A percentile compares a stretch with the other conserved stretches of the same genome.
These are phyloP conservation scores for Mastomys coucha DNA, from an alignment of 2,113 vertebrate species.

Conservation along the genomic window DNA sequence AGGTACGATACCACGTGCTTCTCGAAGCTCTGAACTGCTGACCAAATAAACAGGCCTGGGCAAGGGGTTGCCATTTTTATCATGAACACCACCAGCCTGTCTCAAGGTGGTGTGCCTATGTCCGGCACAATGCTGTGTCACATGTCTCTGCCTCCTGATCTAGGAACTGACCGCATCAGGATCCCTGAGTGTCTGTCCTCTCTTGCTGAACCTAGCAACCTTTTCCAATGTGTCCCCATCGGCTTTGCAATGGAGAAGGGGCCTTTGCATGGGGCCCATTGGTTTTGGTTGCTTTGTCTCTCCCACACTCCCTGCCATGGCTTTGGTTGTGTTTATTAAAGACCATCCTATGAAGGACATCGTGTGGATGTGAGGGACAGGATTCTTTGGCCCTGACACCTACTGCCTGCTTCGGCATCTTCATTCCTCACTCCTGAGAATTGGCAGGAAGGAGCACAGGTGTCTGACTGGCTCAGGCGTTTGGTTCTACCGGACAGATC, in stretches of 20 bases:
- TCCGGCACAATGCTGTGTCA: not conserved
- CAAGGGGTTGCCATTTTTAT: not conserved
- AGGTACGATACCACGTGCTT: not conserved
- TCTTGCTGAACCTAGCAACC: not conserved
- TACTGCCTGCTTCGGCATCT: too few species aligned
- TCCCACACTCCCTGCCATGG: not conserved
- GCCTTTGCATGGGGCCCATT: not conserved
- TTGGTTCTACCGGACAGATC: not conserved
- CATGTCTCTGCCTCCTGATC: not conserved
- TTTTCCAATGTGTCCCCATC: not conserved
- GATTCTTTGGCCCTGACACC: not conserved
- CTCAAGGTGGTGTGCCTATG: too few species aligned
- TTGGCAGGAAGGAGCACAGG: not conserved
- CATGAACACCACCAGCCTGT: not conserved
- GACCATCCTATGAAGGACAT: not conserved
- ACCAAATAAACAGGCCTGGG: not conserved
- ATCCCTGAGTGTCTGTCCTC: not conserved
- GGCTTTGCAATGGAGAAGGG: not conserved
- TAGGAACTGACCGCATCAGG: not conserved
- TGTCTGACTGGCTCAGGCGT: not conserved
- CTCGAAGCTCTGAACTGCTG: not conserved
- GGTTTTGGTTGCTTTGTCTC: not conserved
- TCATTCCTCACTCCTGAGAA: not conserved
- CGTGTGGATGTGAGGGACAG: not conserved
- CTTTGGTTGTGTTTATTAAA: not conserved